phyloP scores from a whole-genome alignment of 2,797 vertebrate species.

The Limosa lapponica region DNA sequence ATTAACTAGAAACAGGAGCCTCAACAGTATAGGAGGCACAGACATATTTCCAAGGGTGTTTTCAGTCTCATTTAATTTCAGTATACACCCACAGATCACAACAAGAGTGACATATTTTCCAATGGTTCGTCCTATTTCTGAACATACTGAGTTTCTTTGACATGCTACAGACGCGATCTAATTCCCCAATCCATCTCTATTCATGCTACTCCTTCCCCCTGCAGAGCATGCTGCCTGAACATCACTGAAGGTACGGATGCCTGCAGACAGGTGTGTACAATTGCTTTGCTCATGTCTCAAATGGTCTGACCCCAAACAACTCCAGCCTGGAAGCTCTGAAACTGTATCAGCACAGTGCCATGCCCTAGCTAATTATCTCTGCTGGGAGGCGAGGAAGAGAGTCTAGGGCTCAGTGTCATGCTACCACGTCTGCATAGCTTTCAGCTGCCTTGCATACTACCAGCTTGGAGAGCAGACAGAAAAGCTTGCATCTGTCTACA shows the following conservation, averaged over 20 bases:
- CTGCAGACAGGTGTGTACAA: not conserved
- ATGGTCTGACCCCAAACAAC: not conserved
- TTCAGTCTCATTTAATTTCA: constrained; percentile 37
- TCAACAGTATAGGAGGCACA: constrained; percentile 19
- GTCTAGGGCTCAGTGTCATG: not conserved
- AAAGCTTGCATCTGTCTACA: constrained; percentile 30
- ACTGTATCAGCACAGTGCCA: not conserved
- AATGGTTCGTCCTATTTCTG: constrained; percentile 16
- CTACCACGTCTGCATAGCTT: not conserved
- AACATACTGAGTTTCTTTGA: not conserved
- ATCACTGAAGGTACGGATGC: not conserved
- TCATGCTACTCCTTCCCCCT: not conserved
- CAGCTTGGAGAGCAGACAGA: not conserved
- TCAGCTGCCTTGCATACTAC: constrained; percentile 11
- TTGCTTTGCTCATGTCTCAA: not conserved
- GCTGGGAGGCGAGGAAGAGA: not conserved
- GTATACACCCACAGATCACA: constrained; percentile 18
- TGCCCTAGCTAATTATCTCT: not conserved
- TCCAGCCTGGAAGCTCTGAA: not conserved
- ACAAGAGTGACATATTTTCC: constrained; percentile 7
- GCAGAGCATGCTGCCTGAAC: not conserved
- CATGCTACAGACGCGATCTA: not conserved
- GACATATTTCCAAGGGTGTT: not conserved
- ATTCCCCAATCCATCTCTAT: not conserved
- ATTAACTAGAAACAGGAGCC: constrained; percentile 19